Percentiles rank a stretch among this genome's conserved stretches.
Conservation (phyloP, 2,797 vertebrate species). For the Hemibagrus guttatus region DNA sequence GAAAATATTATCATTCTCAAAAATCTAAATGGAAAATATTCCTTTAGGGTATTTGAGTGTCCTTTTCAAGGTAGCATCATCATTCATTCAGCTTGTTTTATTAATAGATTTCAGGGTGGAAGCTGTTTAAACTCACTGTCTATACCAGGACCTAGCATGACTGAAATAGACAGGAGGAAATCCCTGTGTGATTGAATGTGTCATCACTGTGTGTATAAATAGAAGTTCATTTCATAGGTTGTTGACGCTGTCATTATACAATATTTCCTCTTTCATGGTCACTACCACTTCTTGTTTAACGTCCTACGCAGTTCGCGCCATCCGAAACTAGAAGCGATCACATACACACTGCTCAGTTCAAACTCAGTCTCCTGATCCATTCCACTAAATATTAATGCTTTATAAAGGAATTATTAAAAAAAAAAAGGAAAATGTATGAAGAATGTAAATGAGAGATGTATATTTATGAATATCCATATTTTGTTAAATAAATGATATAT, state of each 20-base stretch:
- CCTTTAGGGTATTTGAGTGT: not conserved
- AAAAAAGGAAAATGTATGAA: conserved; percentile 24
- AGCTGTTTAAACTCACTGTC: conserved; percentile 24
- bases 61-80: conserved; percentile 1
- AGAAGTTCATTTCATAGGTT: conserved; percentile 50
- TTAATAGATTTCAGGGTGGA: conserved; percentile 38
- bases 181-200: conserved; percentile 42
- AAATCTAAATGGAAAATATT: not conserved
- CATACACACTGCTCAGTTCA: conserved; percentile 1
- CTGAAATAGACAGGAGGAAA: conserved; percentile 53
- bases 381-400: conserved; percentile 37
- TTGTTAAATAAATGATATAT: conserved; percentile 60
- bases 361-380: conserved; percentile 5
- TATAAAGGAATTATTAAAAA: conserved; percentile 41
- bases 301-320: conserved; percentile 12
- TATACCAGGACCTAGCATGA: conserved; percentile 38
- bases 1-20: not conserved
- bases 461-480: conserved; percentile 61
- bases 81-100: conserved; percentile 26
- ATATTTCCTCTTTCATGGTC: conserved; percentile 50
- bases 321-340: conserved; percentile 36
- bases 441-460: conserved; percentile 43
- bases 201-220: conserved; percentile 51
- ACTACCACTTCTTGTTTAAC: conserved; percentile 53
- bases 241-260: conserved; percentile 40